Evolutionary conservation across 2,113 vertebrate genomes (phyloP).

Genomic region (Lutjanus erythropterus): DNA sequence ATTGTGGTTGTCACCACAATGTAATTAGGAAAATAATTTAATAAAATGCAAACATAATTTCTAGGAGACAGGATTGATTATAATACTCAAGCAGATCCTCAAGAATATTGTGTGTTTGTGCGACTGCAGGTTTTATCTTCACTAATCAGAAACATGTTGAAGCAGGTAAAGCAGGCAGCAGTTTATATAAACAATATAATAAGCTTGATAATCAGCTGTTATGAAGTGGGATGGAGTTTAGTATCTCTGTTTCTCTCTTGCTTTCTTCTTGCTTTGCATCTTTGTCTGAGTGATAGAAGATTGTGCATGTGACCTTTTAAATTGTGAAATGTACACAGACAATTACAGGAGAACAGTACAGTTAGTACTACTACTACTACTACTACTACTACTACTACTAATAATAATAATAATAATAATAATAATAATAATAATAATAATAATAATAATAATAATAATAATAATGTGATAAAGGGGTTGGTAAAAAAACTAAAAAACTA

Average conservation of each 20-base stretch:
- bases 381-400: too few relatives aligned
- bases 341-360: not conserved
- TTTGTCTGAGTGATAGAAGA: not conserved
- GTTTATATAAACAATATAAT: slow-evolving; percentile 30
- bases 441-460: too few relatives aligned
- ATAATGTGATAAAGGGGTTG: too few relatives aligned
- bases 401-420: too few relatives aligned
- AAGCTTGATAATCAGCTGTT: slow-evolving; percentile 30
- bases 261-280: not conserved
- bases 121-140: slow-evolving; percentile 4
- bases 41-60: too few relatives aligned
- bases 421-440: too few relatives aligned
- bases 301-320: not conserved
- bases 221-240: slow-evolving; percentile 2
- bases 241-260: slow-evolving; percentile 2
- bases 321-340: not conserved
- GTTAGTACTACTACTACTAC: too few relatives aligned
- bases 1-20: too few relatives aligned
- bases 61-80: too few relatives aligned
- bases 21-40: too few relatives aligned
- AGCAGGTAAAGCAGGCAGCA: not conserved
- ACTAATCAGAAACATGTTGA: slow-evolving; percentile 13
- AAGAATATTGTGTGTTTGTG: not conserved
- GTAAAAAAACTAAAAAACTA: too few relatives aligned
- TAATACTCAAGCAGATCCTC: not conserved